These are phyloP conservation scores for Trachelus stipa DNA, from an alignment of 2,888 invertebrate species.

Conservation along the genomic window DNA sequence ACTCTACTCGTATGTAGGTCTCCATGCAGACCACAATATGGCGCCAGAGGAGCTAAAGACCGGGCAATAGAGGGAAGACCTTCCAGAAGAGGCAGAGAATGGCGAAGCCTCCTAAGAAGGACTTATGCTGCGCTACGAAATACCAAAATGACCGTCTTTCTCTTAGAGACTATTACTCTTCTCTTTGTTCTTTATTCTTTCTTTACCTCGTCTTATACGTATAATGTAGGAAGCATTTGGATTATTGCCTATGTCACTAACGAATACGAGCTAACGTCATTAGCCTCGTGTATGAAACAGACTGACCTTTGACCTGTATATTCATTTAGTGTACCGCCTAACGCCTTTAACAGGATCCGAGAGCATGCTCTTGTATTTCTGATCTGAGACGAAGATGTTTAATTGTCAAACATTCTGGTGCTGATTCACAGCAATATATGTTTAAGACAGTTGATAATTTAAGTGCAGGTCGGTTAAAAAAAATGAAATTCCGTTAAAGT, in stretches of 20 bases:
- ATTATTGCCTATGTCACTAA: not conserved
- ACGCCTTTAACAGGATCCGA: not conserved
- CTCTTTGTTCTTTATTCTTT: not conserved
- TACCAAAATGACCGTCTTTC: not conserved
- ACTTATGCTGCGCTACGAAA: not conserved
- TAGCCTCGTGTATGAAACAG: not conserved
- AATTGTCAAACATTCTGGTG: not conserved
- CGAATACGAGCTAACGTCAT: not conserved
- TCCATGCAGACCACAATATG: slow-evolving; percentile 22
- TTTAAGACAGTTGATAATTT: not conserved
- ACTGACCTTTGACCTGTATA: not conserved
- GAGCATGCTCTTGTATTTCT: no score
- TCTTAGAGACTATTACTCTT: not conserved
- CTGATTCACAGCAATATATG: not conserved
- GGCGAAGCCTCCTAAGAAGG: slow-evolving; percentile 1
- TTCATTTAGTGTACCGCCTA: not conserved
- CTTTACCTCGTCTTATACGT: not conserved
- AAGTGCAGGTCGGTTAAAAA: not conserved
- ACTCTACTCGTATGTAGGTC: slow-evolving; percentile 7
- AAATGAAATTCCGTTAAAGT: not conserved
- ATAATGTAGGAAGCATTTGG: not conserved
- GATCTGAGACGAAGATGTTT: not conserved
- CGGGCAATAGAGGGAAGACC: slow-evolving; percentile 11
- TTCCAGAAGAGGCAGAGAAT: not conserved
- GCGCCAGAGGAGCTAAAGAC: slow-evolving; percentile 22